Evolutionary conservation across 2,797 vertebrate species (phyloP).

Genomic region (Alauda arvensis): DNA sequence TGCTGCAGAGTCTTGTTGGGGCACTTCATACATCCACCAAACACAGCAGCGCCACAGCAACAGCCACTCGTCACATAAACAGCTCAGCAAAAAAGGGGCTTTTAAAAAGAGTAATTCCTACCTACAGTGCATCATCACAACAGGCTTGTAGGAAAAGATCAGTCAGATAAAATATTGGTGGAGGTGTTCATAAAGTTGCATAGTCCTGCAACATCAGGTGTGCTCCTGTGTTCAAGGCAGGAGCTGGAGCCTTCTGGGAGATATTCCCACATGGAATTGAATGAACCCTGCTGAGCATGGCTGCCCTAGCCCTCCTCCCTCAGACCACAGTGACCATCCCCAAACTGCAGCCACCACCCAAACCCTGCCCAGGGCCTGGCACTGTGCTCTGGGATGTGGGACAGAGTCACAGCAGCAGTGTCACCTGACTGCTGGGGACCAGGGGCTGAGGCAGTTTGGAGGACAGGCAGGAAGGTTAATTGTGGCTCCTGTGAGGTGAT

Average conservation of each 20-base stretch:
- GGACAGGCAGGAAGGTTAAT: neutral
- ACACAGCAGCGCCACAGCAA: neutral
- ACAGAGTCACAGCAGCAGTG: neutral
- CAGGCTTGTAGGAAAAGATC: neutral
- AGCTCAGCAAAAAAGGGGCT: neutral
- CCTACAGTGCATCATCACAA: neutral
- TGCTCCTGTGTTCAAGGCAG: neutral
- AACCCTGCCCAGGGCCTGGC: neutral
- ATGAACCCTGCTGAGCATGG: neutral
- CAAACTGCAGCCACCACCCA: neutral
- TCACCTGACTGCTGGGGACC: rapidly evolving
- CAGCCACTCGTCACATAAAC: neutral
- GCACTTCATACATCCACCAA: neutral
- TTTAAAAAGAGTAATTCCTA: neutral
- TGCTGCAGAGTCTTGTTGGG: neutral
- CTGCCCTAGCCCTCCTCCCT: neutral
- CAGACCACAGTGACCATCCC: neutral
- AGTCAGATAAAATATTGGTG: neutral
- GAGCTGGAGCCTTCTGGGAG: neutral
- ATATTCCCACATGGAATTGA: neutral
- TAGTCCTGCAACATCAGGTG: neutral
- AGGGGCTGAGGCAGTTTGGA: neutral
- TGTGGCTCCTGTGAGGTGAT: neutral
- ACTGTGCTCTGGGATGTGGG: neutral
- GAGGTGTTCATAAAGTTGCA: neutral